A percentile compares a stretch with the other conserved stretches of the same genome.
Evolutionary conservation across 2,888 invertebrate genomes (phyloP).

Genomic region (Drosophila neotestacea): DNA sequence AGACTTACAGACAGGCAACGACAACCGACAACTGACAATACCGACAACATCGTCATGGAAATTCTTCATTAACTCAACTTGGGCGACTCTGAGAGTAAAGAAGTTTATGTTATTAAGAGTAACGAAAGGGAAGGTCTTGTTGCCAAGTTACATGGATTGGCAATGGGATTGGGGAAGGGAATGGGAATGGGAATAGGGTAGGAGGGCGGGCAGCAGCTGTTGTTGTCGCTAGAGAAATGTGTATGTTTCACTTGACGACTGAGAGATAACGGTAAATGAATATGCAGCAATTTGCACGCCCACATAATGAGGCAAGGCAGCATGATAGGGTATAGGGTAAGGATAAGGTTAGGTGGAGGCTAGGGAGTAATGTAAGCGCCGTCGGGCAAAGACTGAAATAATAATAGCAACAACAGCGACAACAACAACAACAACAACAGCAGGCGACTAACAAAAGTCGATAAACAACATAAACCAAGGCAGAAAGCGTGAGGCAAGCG

Average conservation of each 20-base stretch:
- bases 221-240: slow-evolving; percentile 57
- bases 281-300: slow-evolving; percentile 82
- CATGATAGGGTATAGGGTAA: neutral
- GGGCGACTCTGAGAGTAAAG: slow-evolving; percentile 60
- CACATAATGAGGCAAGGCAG: slow-evolving; percentile 67
- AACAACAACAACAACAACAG: slow-evolving; percentile 42
- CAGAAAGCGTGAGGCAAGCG: slow-evolving; percentile 12
- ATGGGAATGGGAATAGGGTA: slow-evolving; percentile 3
- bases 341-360: neutral
- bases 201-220: slow-evolving; percentile 44
- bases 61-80: slow-evolving; percentile 82
- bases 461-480: slow-evolving; percentile 78
- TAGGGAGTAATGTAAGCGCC: slow-evolving; percentile 32
- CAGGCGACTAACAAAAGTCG: slow-evolving; percentile 77
- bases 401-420: slow-evolving; percentile 56
- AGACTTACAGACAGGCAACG: slow-evolving; percentile 20
- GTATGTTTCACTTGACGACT: slow-evolving; percentile 77
- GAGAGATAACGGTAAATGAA: slow-evolving; percentile 80
- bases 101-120: slow-evolving; percentile 80
- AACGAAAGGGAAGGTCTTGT: slow-evolving; percentile 24
- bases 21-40: slow-evolving; percentile 23
- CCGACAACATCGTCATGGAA: slow-evolving; percentile 74
- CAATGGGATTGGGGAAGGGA: slow-evolving; percentile 11
- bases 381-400: slow-evolving; percentile 64
- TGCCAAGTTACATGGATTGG: slow-evolving; percentile 23